These are phyloP conservation scores for Vanacampus margaritifer DNA, from an alignment of 2,113 vertebrate species.

Conservation along the genomic window DNA sequence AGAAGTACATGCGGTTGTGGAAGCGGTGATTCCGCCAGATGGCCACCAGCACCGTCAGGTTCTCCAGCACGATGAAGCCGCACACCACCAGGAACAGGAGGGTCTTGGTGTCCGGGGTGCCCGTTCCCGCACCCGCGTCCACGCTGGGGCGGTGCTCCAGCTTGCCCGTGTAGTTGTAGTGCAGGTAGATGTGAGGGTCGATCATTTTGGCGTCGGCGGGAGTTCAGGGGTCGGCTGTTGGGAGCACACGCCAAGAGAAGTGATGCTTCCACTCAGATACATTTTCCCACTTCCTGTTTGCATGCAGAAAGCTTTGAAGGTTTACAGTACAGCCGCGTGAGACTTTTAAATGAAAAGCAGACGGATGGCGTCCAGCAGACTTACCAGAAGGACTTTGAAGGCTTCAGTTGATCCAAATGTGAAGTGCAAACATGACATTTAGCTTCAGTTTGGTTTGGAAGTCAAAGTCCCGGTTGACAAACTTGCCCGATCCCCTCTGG, in stretches of 20 bases:
- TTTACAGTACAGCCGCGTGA: neutral
- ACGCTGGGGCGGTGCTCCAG: constrained; percentile 64
- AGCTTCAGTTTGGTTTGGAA: neutral
- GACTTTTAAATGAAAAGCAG: neutral
- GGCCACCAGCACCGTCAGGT: constrained; percentile 88
- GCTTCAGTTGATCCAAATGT: neutral
- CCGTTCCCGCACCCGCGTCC: constrained; percentile 34
- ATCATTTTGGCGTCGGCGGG: constrained; percentile 60
- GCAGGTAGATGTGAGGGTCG: constrained; percentile 70
- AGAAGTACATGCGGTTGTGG: constrained; percentile 97
- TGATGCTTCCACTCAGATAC: neutral
- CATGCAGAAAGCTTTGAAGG: neutral
- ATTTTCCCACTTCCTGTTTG: neutral
- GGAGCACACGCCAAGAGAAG: neutral
- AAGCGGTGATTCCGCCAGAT: constrained; percentile 95
- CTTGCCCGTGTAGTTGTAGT: constrained; percentile 93
- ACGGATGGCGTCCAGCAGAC: neutral
- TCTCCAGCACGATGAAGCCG: constrained; percentile 90
- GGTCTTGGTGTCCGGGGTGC: constrained; percentile 66
- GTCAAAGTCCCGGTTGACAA: neutral
- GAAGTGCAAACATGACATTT: constrained; percentile 1
- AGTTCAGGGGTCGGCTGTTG: constrained; percentile 13
- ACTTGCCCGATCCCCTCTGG: neutral
- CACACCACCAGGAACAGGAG: constrained; percentile 82
- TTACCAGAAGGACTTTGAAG: neutral